These are phyloP conservation scores for Ectemnius cavifrons DNA, from an alignment of 2,888 invertebrate genomes.

Conservation along the genomic window DNA sequence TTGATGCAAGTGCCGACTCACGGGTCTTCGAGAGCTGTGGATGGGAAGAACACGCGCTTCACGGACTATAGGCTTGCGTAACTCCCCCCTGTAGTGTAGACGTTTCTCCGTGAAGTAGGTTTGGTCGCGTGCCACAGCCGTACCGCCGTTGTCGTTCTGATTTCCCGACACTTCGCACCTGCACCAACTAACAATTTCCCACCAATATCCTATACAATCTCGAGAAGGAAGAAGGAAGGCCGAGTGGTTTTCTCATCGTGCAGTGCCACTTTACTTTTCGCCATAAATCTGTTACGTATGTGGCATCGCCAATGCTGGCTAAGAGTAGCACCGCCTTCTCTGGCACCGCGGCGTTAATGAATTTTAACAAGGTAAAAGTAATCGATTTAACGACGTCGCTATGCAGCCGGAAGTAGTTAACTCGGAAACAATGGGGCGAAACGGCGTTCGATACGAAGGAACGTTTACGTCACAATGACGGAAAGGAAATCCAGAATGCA, in stretches of 20 bases:
- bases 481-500: constrained; percentile 22
- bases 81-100: constrained; percentile 19
- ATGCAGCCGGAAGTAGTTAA: not conserved
- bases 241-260: too few relatives aligned
- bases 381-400: not conserved
- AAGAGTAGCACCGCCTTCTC: not conserved
- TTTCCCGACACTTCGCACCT: constrained; percentile 30
- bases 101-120: constrained; percentile 24
- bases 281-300: not conserved
- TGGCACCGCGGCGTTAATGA: not conserved
- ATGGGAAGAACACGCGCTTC: constrained; percentile 25
- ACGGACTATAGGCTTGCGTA: constrained; percentile 30
- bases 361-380: not conserved
- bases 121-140: constrained; percentile 7
- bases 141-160: constrained; percentile 11
- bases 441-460: constrained; percentile 9
- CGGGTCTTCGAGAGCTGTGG: constrained; percentile 37
- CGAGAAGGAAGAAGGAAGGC: constrained; percentile 17
- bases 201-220: constrained; percentile 41
- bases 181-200: constrained; percentile 28
- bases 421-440: constrained; percentile 16
- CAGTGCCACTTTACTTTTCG: not conserved
- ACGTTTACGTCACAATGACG: constrained; percentile 39
- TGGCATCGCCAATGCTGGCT: not conserved
- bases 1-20: constrained; percentile 45